phyloP scores from a whole-genome alignment of 2,113 vertebrate species.

The Turnix velox region DNA sequence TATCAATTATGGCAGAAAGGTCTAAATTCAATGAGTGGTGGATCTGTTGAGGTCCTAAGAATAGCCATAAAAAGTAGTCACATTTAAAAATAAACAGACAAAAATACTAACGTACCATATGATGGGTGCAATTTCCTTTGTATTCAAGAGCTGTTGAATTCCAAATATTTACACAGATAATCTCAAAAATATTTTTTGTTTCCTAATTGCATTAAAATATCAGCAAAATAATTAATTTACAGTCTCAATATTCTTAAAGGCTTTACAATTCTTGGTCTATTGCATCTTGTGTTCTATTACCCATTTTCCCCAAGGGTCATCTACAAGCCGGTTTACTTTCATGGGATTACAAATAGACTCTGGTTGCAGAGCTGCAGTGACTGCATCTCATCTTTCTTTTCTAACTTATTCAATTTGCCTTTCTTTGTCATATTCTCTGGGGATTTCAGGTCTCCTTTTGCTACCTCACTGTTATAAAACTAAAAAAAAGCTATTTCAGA shows the following conservation, averaged over 20 bases:
- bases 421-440: not conserved
- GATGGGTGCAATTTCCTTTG: not conserved
- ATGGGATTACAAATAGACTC: not conserved
- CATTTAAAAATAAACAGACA: not conserved
- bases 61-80: not conserved
- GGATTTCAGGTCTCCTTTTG: not conserved
- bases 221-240: not conserved
- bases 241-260: not conserved
- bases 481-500: not conserved
- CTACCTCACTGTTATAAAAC: not conserved
- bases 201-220: not conserved
- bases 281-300: not conserved
- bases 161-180: not conserved
- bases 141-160: not conserved
- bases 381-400: not conserved
- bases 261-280: not conserved
- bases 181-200: not conserved
- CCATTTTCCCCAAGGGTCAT: not conserved
- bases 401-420: not conserved
- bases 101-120: not conserved
- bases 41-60: not conserved
- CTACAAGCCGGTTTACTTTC: not conserved
- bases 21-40: not conserved
- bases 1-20: not conserved
- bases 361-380: not conserved